A percentile compares a stretch with the other conserved stretches of the same genome.
These are phyloP conservation scores for Phodopus roborovskii DNA, from an alignment of 2,113 vertebrate genomes.

Conservation along the genomic window DNA sequence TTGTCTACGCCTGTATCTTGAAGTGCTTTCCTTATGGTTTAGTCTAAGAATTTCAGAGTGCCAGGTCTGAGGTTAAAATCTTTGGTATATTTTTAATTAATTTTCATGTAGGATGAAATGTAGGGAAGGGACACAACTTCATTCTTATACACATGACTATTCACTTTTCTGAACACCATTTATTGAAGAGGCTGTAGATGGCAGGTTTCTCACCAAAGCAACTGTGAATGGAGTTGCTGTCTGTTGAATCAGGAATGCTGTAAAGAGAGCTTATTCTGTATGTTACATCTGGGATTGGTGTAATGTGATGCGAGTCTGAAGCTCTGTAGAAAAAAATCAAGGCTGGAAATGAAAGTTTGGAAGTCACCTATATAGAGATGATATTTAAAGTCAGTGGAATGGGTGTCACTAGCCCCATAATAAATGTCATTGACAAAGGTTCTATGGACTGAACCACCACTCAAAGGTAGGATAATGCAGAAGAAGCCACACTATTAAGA, in stretches of 20 bases:
- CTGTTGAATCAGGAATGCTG: background rate
- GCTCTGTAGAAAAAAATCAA: conserved; percentile 8
- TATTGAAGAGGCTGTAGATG: background rate
- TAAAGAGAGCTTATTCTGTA: background rate
- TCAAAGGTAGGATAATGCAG: background rate
- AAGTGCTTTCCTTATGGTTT: background rate
- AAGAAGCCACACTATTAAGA: background rate
- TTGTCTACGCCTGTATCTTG: background rate
- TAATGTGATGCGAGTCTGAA: background rate
- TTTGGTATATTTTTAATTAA: background rate
- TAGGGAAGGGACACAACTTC: background rate
- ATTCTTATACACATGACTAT: background rate
- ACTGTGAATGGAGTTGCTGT: background rate
- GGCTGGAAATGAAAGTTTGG: conserved; percentile 13
- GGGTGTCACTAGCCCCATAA: background rate
- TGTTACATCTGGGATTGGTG: background rate
- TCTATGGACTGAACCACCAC: background rate
- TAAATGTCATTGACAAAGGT: background rate
- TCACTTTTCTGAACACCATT: background rate
- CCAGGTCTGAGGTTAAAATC: background rate
- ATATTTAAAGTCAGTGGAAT: conserved; percentile 12
- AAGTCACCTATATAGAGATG: background rate
- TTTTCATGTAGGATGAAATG: background rate
- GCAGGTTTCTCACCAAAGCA: background rate
- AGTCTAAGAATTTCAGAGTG: background rate